These are phyloP conservation scores for Uropsilus gracilis DNA, from an alignment of 2,113 vertebrate genomes.

Conservation along the genomic window DNA sequence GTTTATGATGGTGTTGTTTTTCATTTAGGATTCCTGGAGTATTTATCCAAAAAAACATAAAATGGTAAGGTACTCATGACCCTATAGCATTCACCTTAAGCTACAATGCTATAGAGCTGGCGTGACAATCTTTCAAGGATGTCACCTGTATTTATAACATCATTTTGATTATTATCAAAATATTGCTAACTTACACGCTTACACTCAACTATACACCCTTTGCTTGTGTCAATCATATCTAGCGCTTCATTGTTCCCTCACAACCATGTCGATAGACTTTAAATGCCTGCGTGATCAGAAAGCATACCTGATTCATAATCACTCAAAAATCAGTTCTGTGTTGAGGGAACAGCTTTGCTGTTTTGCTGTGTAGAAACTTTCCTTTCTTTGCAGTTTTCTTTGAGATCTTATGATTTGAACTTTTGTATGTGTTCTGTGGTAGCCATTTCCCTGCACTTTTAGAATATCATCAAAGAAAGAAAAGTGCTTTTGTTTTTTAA, in stretches of 20 bases:
- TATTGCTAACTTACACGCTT: neutral
- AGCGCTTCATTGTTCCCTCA: fast-evolving
- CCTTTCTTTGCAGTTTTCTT: neutral
- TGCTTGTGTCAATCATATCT: fast-evolving
- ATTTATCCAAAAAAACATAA: constrained; percentile 87
- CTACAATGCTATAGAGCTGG: constrained; percentile 69
- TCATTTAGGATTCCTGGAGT: constrained; percentile 89
- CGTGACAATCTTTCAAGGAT: constrained; percentile 44
- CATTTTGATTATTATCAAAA: neutral
- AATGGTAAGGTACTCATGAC: constrained; percentile 86
- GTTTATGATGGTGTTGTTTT: constrained; percentile 73
- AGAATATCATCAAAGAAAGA: constrained; percentile 23
- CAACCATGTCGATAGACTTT: fast-evolving
- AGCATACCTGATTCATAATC: fast-evolving
- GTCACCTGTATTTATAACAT: neutral
- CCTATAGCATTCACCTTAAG: constrained; percentile 60
- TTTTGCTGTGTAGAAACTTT: neutral
- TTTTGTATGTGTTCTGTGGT: neutral
- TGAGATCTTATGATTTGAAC: neutral
- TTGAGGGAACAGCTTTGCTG: neutral
- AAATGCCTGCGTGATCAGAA: fast-evolving
- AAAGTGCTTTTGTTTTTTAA: neutral
- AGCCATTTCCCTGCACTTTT: neutral
- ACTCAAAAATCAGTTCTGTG: fast-evolving
- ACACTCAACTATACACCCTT: fast-evolving